A percentile compares a stretch with the other conserved stretches of the same genome.
Conservation (phyloP, 2,888 invertebrate genomes). For the Stenodera caucasica region DNA sequence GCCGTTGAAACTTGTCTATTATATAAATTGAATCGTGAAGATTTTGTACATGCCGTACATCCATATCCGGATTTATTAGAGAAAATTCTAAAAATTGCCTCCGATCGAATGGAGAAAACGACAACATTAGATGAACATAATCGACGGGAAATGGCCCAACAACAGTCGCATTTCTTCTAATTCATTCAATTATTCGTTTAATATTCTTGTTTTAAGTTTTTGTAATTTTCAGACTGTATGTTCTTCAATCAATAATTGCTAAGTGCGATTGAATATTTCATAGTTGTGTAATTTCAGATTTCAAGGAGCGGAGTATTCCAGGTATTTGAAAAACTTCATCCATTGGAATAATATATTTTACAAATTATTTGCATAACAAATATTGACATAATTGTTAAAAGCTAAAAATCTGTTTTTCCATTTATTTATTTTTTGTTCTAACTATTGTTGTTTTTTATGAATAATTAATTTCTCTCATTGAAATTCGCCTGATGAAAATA, state of each 20-base stretch:
- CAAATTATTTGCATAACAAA: constrained; percentile 23
- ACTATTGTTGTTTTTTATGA: too few relatives aligned
- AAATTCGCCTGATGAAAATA: constrained; percentile 1
- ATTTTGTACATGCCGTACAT: constrained; percentile 53
- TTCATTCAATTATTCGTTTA: constrained; percentile 2
- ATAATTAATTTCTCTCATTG: background rate
- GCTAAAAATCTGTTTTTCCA: constrained; percentile 12
- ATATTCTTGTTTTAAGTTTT: too few relatives aligned
- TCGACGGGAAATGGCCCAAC: constrained; percentile 27
- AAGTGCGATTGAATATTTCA: too few relatives aligned
- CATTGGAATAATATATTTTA: constrained; percentile 12
- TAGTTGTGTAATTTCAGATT: background rate
- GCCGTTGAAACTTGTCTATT: constrained; percentile 55
- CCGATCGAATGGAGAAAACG: constrained; percentile 58
- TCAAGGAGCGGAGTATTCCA: background rate
- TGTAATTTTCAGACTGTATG: too few relatives aligned
- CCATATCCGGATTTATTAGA: constrained; percentile 56
- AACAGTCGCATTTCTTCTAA: background rate
- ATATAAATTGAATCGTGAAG: constrained; percentile 52
- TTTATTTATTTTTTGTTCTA: too few relatives aligned
- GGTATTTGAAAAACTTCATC: background rate
- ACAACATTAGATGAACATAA: constrained; percentile 55
- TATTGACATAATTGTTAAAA: constrained; percentile 11
- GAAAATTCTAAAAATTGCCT: constrained; percentile 57
- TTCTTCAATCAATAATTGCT: too few relatives aligned